Base-by-base conservation (phyloP, 2,797 vertebrate genomes). In the Acridotheres tristis region DNA sequence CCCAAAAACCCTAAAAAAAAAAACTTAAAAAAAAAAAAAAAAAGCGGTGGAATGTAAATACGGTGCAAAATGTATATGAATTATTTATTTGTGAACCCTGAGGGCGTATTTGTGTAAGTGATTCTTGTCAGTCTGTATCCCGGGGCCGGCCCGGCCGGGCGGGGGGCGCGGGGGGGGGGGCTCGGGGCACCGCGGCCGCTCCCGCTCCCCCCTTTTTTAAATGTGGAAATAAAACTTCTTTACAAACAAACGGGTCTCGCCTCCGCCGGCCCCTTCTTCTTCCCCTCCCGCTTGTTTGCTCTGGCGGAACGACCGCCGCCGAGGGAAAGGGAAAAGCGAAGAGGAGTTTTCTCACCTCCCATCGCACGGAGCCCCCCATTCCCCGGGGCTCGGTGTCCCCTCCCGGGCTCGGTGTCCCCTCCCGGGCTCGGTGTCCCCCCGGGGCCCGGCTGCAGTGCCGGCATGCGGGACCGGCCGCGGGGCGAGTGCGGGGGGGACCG, bases 171-270 rank as follows among this genome's bases (percentile, higher is more conserved):
- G 43, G 76, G 76, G 42, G 42, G 76, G 65, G 93, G 94, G 30
- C 97, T 97, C 97, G 98, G 98, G 97, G 98, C 95, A 97, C 98
- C 72, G 78, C 84, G 65, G 77, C 65, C 65, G 62, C 69, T 68
- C 61, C 66, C 90, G 89, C 50, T 93, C 85, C 97, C 98, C 98
- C 97, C 98, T 98, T 99, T 99, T 98, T 98, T 97, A 98, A 99
- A 99, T 98, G 98, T 99, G 97, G 94, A 99, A 99, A 99, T 99
- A 99, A 99, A 96, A 99, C 98, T 98, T 98, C 98, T 98, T 96
- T 99, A 98, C 97, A 98, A 98, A 98, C 88, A 91, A 90, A 89
- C 84, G 67, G 53, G 74, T 75, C 38, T 73, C 25, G 29, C 26
- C 32, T 53, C 42, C 53, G 38, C 27, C 57, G n/a, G 27, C 76